These are phyloP conservation scores for Morpho achilles DNA, from an alignment of 2,888 invertebrate genomes.

Conservation along the genomic window DNA sequence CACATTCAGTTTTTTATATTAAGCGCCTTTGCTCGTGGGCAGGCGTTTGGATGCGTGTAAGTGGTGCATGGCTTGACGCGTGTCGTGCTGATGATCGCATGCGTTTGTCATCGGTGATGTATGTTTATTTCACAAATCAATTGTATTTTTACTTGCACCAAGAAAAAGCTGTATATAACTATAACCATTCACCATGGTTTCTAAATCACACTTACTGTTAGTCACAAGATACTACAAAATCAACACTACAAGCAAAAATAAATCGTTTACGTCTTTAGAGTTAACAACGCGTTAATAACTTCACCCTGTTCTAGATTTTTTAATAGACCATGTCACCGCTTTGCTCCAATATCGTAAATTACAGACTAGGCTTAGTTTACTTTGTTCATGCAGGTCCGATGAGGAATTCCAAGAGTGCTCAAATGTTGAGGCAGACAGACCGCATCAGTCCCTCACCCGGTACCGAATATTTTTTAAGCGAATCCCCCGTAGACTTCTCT, in stretches of 20 bases:
- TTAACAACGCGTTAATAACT: not conserved
- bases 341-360: constrained; percentile 1
- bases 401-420: constrained; percentile 84
- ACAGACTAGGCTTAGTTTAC: constrained; percentile 67
- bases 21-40: constrained; percentile 47
- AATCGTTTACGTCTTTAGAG: not conserved
- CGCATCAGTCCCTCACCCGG: constrained; percentile 81
- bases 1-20: constrained; percentile 41
- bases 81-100: constrained; percentile 63
- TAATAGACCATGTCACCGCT: too few relatives aligned
- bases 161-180: constrained; percentile 31
- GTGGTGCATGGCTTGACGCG: constrained; percentile 75
- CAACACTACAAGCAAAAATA: constrained; percentile 11
- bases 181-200: constrained; percentile 19
- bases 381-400: constrained; percentile 80
- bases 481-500: constrained; percentile 64
- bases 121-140: constrained; percentile 33
- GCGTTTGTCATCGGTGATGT: constrained; percentile 56
- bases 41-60: constrained; percentile 56
- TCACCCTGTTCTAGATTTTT: too few relatives aligned
- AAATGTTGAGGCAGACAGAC: constrained; percentile 82
- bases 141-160: constrained; percentile 45
- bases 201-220: constrained; percentile 11
- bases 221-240: constrained; percentile 5
- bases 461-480: constrained; percentile 67